Conservation (phyloP, 2,113 vertebrate genomes). For the Sylvietta virens region DNA sequence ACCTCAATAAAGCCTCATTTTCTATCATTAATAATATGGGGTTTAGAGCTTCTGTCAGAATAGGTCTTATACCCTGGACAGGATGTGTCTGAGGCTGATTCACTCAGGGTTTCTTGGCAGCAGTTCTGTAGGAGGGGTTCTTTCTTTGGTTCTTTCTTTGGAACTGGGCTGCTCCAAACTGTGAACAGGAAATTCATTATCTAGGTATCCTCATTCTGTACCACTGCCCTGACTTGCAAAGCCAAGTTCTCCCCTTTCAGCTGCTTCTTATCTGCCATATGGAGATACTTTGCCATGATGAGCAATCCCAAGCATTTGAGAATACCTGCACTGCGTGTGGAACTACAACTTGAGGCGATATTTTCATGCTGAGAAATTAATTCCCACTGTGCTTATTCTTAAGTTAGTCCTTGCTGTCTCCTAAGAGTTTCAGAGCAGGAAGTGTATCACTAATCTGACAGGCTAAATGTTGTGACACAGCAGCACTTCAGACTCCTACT, state of each 20-base stretch:
- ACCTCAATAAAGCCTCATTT: background rate
- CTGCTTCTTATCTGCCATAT: background rate
- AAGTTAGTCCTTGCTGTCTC: background rate
- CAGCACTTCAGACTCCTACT: background rate
- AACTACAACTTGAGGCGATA: background rate
- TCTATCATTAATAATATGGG: background rate
- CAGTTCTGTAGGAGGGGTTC: background rate
- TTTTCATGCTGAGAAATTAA: background rate
- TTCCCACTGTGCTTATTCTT: background rate
- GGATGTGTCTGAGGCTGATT: background rate
- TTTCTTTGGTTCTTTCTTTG: too few relatives aligned
- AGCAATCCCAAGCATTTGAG: background rate
- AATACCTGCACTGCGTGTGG: background rate
- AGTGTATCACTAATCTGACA: background rate
- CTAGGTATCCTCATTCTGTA: background rate
- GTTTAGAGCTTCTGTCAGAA: background rate
- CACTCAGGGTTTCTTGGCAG: background rate
- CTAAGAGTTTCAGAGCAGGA: background rate
- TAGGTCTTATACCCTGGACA: background rate
- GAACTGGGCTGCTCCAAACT: background rate
- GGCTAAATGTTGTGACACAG: background rate
- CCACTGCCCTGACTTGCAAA: background rate
- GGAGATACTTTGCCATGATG: background rate
- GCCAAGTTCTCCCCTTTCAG: background rate
- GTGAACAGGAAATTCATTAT: background rate